phyloP scores from a whole-genome alignment of 1,140 invertebrate genomes.

The Octopus sinensis region DNA sequence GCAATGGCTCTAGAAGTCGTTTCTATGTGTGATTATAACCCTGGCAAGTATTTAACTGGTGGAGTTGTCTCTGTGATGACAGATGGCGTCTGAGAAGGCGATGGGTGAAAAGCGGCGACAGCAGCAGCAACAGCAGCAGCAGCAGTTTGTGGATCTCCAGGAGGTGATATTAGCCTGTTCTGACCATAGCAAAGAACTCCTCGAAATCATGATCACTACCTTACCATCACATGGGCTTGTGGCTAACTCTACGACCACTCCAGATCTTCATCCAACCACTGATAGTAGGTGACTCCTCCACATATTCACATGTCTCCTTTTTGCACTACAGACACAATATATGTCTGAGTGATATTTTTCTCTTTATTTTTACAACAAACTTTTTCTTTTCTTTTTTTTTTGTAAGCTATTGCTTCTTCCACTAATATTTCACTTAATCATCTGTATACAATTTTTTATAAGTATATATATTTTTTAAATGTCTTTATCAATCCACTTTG shows the following conservation, averaged over 20 bases:
- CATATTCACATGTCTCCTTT: not conserved
- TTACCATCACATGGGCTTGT: not conserved
- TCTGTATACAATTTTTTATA: not conserved
- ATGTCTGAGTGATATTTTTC: not conserved
- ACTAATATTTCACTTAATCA: not conserved
- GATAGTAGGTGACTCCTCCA: conserved; percentile 13
- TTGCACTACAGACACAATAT: not conserved
- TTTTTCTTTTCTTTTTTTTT: not conserved
- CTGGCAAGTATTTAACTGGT: not conserved
- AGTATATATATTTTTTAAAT: not conserved
- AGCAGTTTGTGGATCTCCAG: conserved; percentile 4
- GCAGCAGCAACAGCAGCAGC: not conserved
- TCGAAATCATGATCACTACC: not conserved
- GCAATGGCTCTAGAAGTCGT: not conserved
- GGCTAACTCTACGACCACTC: not conserved
- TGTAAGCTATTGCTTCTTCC: not conserved
- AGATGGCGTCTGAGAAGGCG: not conserved
- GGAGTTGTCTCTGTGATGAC: conserved; percentile 8
- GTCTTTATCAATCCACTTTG: not conserved
- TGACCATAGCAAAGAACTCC: not conserved
- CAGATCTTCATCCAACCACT: not conserved
- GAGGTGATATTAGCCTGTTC: not conserved
- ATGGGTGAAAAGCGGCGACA: not conserved
- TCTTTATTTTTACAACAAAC: not conserved
- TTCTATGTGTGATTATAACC: not conserved